Percentiles rank a stretch among this genome's conserved stretches.
Evolutionary conservation across 2,797 vertebrate genomes (phyloP).

Genomic region (Yasuhikotakia modesta): DNA sequence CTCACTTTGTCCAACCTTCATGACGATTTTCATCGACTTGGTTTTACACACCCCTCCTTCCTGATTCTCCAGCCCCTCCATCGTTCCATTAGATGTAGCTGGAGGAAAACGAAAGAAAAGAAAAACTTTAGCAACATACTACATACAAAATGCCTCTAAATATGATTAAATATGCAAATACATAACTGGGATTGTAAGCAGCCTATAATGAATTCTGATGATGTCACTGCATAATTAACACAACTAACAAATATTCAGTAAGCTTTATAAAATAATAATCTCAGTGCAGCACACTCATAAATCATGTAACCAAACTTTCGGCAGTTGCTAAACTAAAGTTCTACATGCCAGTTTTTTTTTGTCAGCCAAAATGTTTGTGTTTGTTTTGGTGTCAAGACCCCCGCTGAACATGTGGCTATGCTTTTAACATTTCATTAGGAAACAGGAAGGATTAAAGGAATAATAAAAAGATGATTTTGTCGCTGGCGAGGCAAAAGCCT

Average conservation of each 20-base stretch:
- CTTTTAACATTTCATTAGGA: constrained; percentile 23
- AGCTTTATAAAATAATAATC: neutral
- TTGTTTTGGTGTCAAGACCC: constrained; percentile 15
- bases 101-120: constrained; percentile 26
- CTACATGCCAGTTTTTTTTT: neutral
- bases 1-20: constrained; percentile 99
- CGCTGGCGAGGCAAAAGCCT: constrained; percentile 29
- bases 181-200: neutral
- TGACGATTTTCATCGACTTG: constrained; percentile 99
- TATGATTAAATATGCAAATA: constrained; percentile 1
- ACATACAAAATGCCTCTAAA: neutral
- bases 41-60: constrained; percentile 97
- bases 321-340: neutral
- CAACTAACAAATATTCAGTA: constrained; percentile 5
- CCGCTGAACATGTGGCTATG: neutral
- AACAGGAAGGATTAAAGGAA: constrained; percentile 33
- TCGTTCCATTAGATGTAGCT: constrained; percentile 98
- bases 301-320: constrained; percentile 24
- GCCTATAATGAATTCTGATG: neutral
- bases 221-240: constrained; percentile 15
- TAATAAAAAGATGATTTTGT: constrained; percentile 37
- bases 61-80: constrained; percentile 98
- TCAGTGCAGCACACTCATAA: neutral
- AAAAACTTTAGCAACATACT: constrained; percentile 21
- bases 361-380: constrained; percentile 1